Conservation (phyloP, 2,113 vertebrate species). For the Syrmaticus mikado region DNA sequence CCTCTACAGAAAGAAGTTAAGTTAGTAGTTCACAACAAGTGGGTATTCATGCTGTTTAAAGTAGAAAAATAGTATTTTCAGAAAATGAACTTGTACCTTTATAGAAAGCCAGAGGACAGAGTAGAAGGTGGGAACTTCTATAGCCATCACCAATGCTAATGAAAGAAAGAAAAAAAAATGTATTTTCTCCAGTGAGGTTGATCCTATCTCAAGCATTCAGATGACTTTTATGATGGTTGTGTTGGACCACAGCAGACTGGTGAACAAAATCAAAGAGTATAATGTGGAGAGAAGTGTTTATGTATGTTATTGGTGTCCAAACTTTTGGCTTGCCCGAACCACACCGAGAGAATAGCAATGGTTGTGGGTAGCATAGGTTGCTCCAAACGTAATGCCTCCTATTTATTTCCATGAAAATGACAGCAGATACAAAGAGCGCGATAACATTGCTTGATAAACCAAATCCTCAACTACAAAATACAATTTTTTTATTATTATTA, state of each 20-base stretch:
- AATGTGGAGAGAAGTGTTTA: accelerated
- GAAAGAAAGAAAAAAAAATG: background rate
- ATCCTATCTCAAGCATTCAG: background rate
- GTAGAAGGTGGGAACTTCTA: background rate
- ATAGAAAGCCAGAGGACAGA: background rate
- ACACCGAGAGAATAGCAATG: no score
- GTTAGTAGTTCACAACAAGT: background rate
- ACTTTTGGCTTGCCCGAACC: no score
- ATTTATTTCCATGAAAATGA: no score
- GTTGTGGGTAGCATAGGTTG: no score
- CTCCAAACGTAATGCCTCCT: no score
- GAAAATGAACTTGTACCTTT: background rate
- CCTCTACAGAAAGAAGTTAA: background rate
- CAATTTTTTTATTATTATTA: no score
- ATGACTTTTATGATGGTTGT: background rate
- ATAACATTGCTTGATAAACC: no score
- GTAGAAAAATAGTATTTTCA: background rate
- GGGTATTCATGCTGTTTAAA: background rate
- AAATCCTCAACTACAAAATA: no score
- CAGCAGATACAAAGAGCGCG: no score
- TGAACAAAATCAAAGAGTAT: background rate
- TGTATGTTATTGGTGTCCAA: background rate
- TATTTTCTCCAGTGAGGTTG: background rate
- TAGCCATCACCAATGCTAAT: background rate
- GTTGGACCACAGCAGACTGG: background rate